These are phyloP conservation scores for Craniophora ligustri DNA, from an alignment of 2,888 invertebrate species.

Conservation along the genomic window DNA sequence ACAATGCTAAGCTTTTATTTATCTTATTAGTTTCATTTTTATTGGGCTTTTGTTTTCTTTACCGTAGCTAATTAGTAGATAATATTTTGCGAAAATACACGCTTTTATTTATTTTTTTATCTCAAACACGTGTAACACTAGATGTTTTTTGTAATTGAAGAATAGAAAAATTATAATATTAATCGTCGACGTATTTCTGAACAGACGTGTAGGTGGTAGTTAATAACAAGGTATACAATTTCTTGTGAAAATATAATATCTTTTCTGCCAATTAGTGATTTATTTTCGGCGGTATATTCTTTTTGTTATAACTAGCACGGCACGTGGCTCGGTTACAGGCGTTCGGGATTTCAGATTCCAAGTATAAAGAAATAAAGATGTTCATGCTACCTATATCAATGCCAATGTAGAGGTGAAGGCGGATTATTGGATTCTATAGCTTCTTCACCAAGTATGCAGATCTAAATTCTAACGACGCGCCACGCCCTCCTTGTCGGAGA, in stretches of 20 bases:
- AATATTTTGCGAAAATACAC: conserved; percentile 18
- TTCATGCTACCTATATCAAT: neutral
- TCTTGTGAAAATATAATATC: neutral
- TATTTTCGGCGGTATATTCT: neutral
- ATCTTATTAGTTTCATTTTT: conserved; percentile 27
- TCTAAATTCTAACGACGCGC: too few species aligned
- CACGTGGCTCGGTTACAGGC: neutral
- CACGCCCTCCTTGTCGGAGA: too few species aligned
- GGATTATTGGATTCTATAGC: too few species aligned
- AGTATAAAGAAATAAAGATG: neutral
- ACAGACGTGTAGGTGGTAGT: neutral
- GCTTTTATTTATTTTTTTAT: conserved; percentile 6
- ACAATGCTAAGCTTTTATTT: conserved; percentile 31
- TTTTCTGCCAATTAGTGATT: neutral
- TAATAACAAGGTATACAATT: neutral
- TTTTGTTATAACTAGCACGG: neutral
- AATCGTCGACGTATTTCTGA: neutral
- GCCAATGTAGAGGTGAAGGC: too few species aligned
- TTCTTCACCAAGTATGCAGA: too few species aligned
- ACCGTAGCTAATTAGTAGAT: conserved; percentile 34
- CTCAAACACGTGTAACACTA: conserved; percentile 9
- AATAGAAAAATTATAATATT: neutral
- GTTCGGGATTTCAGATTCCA: neutral
- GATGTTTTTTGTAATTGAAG: neutral
- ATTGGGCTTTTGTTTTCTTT: conserved; percentile 26